Evolutionary conservation across 2,113 vertebrate genomes (phyloP), one percentile per base, ranked within the genome.

Genomic region (Podiceps cristatus): DNA sequence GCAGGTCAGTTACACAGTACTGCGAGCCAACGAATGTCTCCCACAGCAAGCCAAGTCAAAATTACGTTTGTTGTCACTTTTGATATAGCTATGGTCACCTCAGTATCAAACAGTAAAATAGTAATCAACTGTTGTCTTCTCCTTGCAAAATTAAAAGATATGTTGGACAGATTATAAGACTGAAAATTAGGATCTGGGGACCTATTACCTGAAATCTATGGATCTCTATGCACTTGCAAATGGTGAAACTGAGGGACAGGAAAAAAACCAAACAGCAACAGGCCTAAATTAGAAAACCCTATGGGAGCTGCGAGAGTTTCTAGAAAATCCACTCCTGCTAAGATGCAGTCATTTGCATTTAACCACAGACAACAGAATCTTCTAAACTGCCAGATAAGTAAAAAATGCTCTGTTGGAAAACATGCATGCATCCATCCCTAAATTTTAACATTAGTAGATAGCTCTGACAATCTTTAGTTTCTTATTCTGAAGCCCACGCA

Each of bases 381-480:
- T 60, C 35, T 33, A 22, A 82, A 42, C 1, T 0, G 1, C 7
- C 47, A 56, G 89, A 42, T 4, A 74, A 17, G 5, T n/a, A n/a
- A 50, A 67, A 64, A 28, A 14, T 11, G 14, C 11, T 16, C 35
- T 56, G 85, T 37, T 29, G 71, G 58, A 64, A 93, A 75, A 77
- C 40, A 22, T 2, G 3, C 12, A 2, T 2, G 4, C n/a, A 45
- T 44, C 22, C n/a, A 45, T 44, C 22, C 23, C 60, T 42, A 4
- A 28, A 18, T 52, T 47, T 50, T 45, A 67, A 29, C 23, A 17
- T 45, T 31, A 59, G 10, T 11, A 72, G 35, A 4, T 0, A 27
- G 33, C 1, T 78, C 28, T 49, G 47, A 33, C 29, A 60, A 13
- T 11, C 7, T 27, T n/a, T 2, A 13, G 37, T n/a, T 67, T 18